Evolutionary conservation across 2,888 invertebrate species (phyloP).

Genomic region (Harpalus rufipes): DNA sequence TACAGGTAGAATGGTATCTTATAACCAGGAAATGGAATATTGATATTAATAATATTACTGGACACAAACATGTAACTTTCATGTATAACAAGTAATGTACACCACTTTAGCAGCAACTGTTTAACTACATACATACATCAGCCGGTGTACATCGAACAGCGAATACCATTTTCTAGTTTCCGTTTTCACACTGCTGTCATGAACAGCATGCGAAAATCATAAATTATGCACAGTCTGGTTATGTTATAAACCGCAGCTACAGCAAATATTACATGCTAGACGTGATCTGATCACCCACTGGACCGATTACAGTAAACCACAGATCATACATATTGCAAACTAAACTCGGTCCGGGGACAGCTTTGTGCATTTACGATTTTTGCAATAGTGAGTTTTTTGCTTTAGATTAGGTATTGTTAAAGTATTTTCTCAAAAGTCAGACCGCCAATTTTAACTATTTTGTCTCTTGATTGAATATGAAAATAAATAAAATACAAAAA

Average conservation of each 20-base stretch:
- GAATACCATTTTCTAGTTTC: not conserved
- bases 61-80: not conserved
- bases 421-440: no score
- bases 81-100: slow-evolving; percentile 4
- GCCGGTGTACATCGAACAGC: not conserved
- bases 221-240: slow-evolving; percentile 13
- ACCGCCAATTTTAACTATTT: no score
- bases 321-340: no score
- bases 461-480: no score
- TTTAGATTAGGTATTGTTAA: no score
- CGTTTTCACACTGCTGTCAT: slow-evolving; percentile 16
- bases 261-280: slow-evolving; percentile 2
- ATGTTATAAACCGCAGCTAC: not conserved
- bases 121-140: not conserved
- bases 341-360: no score
- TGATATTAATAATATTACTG: not conserved
- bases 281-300: not conserved
- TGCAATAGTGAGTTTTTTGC: no score
- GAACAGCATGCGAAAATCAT: not conserved
- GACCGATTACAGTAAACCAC: no score
- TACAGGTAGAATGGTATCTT: not conserved
- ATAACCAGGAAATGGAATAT: not conserved
- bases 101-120: not conserved
- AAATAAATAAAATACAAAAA: no score
- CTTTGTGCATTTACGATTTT: no score